Evolutionary conservation across 2,113 vertebrate genomes (phyloP), one percentile per base, ranked within the genome.

Genomic region (Etheostoma cragini): DNA sequence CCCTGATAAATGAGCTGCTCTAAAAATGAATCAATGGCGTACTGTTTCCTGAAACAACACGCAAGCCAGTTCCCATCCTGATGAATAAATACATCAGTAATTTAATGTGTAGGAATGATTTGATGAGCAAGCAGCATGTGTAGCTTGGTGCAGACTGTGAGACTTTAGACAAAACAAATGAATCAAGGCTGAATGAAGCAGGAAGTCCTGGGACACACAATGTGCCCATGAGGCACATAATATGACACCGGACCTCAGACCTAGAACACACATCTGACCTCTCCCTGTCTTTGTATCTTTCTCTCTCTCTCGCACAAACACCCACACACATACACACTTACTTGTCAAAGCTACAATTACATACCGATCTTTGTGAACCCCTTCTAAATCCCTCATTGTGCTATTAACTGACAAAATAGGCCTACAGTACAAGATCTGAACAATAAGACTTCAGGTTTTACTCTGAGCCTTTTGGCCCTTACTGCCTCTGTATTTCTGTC

Each of bases 111-210:
- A 67, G 54, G 26, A 52, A 60, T 49, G 61, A 84, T 61, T 13
- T 81, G 88, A 87, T 82, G 81, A 89, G 76, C 2, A 33, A 72
- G 76, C 56, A 53, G 50, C 61, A 76, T 77, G 62, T 78, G 47
- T n/a, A 45, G 49, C 38, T 54, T 45, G 26, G 42, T 6, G 15
- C 46, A n/a, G 24, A 50, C 50, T 72, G 79, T 75, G 46, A 81
- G 69, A 86, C 35, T 17, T 46, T 45, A 63, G 73, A 88, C 63
- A 65, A 85, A 87, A 88, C 81, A 74, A 80, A 81, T 91, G 81
- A 93, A 90, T 92, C 82, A 87, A 68, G 58, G 78, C 63, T 70
- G 81, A 90, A 84, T 79, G 67, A 68, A 83, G 80, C 87, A 75
- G 82, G 49, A 90, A 83, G 82, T 79, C 63, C 56, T 72, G 60